Conservation (phyloP, 2,888 invertebrate species). For the Linnaemya tessellans region DNA sequence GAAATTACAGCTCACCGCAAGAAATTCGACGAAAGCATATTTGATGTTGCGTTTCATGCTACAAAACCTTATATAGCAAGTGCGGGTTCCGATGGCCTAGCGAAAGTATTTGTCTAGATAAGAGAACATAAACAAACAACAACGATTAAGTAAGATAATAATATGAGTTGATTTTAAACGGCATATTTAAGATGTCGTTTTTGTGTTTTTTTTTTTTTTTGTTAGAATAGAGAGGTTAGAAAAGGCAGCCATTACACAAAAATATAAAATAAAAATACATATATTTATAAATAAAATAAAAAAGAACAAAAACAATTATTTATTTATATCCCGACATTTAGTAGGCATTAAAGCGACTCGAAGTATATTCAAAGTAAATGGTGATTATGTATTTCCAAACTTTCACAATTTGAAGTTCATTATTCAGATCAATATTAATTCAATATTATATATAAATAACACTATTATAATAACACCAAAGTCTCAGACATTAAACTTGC, state of each 20-base stretch:
- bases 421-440: not conserved
- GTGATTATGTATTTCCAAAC: conserved; percentile 43
- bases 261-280: conserved; percentile 30
- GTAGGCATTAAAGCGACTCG: conserved; percentile 26
- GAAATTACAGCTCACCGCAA: conserved; percentile 99
- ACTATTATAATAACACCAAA: conserved; percentile 6
- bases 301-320: conserved; percentile 48
- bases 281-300: conserved; percentile 47
- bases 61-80: conserved; percentile 99
- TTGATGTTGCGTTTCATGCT: conserved; percentile 99
- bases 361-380: conserved; percentile 31
- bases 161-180: conserved; percentile 54
- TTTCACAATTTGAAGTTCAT: not conserved
- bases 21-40: conserved; percentile 99
- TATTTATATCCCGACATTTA: conserved; percentile 46
- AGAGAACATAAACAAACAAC: conserved; percentile 43
- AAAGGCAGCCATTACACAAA: conserved; percentile 63
- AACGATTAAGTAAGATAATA: conserved; percentile 71
- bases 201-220: too few relatives aligned
- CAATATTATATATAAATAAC: not conserved
- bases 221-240: conserved; percentile 63
- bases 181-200: conserved; percentile 59
- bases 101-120: conserved; percentile 96
- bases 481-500: conserved; percentile 2
- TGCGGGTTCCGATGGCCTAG: conserved; percentile 99